These are phyloP conservation scores for Drosophila albomicans DNA, from an alignment of 1,140 invertebrate genomes.

Conservation along the genomic window DNA sequence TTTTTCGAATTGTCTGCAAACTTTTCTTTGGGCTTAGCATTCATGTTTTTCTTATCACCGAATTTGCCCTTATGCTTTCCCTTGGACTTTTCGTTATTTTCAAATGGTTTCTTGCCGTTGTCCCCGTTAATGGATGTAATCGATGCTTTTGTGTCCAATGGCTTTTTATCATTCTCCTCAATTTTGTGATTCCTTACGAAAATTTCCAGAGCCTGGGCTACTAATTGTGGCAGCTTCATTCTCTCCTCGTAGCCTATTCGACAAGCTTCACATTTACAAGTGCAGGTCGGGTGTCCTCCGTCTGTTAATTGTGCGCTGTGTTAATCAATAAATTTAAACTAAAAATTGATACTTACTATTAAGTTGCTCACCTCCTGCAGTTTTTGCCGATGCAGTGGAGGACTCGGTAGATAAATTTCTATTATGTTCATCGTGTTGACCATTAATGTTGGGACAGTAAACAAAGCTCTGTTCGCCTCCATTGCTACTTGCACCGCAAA, in stretches of 20 bases:
- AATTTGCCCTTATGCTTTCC: too few species aligned
- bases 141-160: neutral
- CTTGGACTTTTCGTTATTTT: neutral
- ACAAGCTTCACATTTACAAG: conserved; percentile 37
- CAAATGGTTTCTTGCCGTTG: neutral
- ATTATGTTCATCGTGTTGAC: too few species aligned
- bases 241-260: conserved; percentile 5
- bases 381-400: too few species aligned
- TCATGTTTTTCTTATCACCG: too few species aligned
- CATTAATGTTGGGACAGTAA: too few species aligned
- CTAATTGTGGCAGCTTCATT: conserved; percentile 25
- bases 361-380: too few species aligned
- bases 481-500: too few species aligned
- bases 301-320: neutral
- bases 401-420: too few species aligned
- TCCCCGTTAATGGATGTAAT: neutral
- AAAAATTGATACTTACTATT: too few species aligned
- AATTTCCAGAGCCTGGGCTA: conserved; percentile 50
- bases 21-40: too few species aligned
- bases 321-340: neutral
- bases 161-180: neutral
- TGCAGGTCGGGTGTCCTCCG: neutral
- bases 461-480: too few species aligned
- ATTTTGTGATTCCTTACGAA: conserved; percentile 21
- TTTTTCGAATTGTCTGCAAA: too few species aligned